Base-by-base conservation (phyloP, 2,888 invertebrate species). In the Byasa hedistus region DNA sequence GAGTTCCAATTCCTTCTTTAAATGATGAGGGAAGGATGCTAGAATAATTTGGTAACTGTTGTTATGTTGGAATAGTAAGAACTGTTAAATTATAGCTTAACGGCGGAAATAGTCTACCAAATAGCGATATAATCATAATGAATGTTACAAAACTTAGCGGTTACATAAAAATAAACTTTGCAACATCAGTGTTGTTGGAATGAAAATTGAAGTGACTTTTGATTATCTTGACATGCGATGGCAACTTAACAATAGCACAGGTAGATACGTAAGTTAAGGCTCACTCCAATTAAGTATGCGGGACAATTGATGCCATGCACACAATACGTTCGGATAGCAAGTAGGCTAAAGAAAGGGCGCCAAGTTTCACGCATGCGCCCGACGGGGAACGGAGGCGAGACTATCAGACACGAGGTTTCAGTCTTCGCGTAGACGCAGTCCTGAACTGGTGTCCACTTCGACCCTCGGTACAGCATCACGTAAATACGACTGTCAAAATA, bases 301-400 rank as follows among this genome's bases (percentile, higher is more conserved):
- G 89, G 84, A 87, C 86, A 90, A 90, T 89, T 88, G 87, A 85
- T 84, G 83, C 78, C 79, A 76, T 76, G 79, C 80, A 85, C 80
- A 87, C 85, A 87, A 87, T 89, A 87, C 84, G 79, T 80, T 82
- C 71, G 76, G 79, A 80, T 79, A 77, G 77, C 74, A 78, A 81
- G 81, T 81, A 79, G 84, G 75, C 80, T 81, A 79, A 86, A 87
- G 88, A 91, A 91, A 91, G 85, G 89, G 91, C 91, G 91, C 87
- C 85, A 91, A 91, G 69, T 78, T 75, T 61, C 57, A 72, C 87
- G 89, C 89, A 87, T 87, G 89, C 87, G 88, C 72, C 64, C 52
- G 66, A 24, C 24, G n/a, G 19, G 60, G 76, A 71, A 73, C 68
- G 71, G 71, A 75, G 72, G 72, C 73, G 76, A 79, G 75, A 77